Conservation (phyloP, 2,113 vertebrate species). For the Acrocephalus arundinaceus region DNA sequence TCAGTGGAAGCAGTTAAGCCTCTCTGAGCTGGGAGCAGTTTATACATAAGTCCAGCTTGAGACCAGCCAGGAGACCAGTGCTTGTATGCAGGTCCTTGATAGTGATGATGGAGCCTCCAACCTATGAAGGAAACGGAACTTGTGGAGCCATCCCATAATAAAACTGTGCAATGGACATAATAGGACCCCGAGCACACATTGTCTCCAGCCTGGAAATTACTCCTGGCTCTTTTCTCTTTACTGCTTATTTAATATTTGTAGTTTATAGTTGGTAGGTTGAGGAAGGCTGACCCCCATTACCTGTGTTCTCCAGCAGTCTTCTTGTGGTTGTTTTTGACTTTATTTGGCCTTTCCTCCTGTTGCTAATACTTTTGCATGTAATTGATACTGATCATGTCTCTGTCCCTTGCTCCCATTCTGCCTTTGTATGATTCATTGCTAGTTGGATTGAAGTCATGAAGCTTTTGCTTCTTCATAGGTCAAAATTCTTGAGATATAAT, state of each 20-base stretch:
- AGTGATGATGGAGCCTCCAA: neutral
- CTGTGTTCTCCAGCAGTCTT: neutral
- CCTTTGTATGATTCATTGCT: neutral
- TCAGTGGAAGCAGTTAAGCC: neutral
- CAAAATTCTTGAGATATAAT: neutral
- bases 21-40: neutral
- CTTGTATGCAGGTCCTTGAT: neutral
- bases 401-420: neutral
- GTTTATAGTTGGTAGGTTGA: neutral
- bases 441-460: neutral
- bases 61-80: neutral
- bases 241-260: neutral
- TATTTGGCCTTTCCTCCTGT: neutral
- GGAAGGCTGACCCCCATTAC: neutral
- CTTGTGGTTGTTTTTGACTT: neutral
- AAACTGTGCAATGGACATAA: neutral
- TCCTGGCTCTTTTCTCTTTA: neutral
- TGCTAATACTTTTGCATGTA: neutral
- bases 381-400: neutral
- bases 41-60: rapidly evolving
- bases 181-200: neutral
- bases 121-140: neutral
- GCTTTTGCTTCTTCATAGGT: neutral
- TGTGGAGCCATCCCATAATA: neutral
- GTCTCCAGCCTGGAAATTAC: neutral